Evolutionary conservation across 2,113 vertebrate genomes (phyloP), one percentile per base, ranked within the genome.

Genomic region (Sciurus niger): DNA sequence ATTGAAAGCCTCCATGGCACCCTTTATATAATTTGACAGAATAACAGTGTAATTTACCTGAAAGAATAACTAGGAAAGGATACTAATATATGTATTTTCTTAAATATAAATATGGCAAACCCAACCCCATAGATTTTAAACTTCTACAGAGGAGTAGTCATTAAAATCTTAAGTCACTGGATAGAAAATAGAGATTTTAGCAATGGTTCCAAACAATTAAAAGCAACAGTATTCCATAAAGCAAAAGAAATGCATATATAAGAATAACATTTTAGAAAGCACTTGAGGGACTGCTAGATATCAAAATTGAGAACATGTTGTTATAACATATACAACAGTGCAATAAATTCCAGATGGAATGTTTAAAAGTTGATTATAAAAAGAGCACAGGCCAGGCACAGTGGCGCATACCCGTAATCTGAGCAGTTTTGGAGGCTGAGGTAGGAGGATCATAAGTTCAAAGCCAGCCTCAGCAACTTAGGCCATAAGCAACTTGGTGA

Each of bases 21-120:
- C 34, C 22, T 80, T 92, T 93, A 96, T 17, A 92, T 51, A 92
- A 89, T 43, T 51, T 89, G 13, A 93, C 77, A 96, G 55, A 55
- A 0, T 93, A 65, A 65, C 11, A 85, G 6, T 83, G 68, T 85
- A 96, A 91, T 78, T 92, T 14, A 95, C 28, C 28, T 91, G 53
- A 63, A 90, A 93, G 25, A 93, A 43, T 74, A 96, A 84, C 8
- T 37, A 95, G 63, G 4, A 65, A 93, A 73, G 32, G 51, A 84
- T 80, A 93, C 18, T 80, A 76, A 34, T 24, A 2, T 84, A 40
- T 58, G 1, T 46, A 85, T 72, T 95, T 93, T 93, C 76, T 93
- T 95, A 79, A 93, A 74, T 73, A 65, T 93, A 90, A 96, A 87
- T 60, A 94, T 58, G 40, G 25, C 37, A 93, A 90, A 90, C 46